Base-by-base conservation (phyloP, 2,888 invertebrate species). In the Papilio gigon region DNA sequence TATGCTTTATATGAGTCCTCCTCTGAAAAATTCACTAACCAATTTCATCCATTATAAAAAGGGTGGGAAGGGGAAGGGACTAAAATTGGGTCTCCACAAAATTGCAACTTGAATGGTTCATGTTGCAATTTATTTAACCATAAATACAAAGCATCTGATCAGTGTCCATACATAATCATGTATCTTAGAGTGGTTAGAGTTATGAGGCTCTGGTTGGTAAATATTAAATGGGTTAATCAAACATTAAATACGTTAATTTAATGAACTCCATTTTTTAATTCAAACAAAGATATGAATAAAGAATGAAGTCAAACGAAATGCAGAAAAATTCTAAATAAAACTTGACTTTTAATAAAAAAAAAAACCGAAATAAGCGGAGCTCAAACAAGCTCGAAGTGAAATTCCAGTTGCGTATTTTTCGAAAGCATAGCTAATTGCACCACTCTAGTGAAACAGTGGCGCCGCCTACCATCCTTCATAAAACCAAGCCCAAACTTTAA, bases 351-450 rank as follows among this genome's bases (percentile, higher is more conserved):
- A 67, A 60, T 47, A 67, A 67, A 63, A 66, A 60, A 66, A 67
- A 67, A 63, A 66, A 60, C 60, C 47, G 30, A 50, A 17, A 50
- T 50, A 60, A 50, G 27, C 25, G 59, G 50, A 67, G 35, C 50
- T 67, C 60, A 67, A 67, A 59, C 60, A 67, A 60, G 66, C 60
- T 60, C 35, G 37, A 59, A 47, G 47, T 50, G 60, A 67, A 67
- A 67, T 67, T 61, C 50, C 66, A 37, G 66, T 66, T 66, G 66
- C 66, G 66, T 66, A 66, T 66, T 67, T 66, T 66, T 50, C 66
- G 66, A 67, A 67, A 67, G 53, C 67, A 67, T 67, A 8, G 53
- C 67, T 67, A 67, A 67, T 67, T 67, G 67, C 67, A 67, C 67
- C 61, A 67, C 67, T 67, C 67, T 42, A 61, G 50, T 40, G 42